phyloP scores from a whole-genome alignment of 2,113 vertebrate species.

The Lutjanus erythropterus region DNA sequence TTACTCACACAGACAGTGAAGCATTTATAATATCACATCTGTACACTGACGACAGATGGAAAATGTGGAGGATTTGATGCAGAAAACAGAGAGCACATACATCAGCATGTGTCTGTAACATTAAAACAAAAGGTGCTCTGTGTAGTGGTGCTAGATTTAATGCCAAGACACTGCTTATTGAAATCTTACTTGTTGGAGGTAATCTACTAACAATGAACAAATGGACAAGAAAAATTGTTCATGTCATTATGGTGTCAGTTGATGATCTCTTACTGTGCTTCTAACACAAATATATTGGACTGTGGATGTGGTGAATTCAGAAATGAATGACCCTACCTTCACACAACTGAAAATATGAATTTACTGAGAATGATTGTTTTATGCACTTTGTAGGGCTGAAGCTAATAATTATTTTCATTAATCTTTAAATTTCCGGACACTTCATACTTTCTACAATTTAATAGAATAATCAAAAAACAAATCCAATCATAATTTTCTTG shows the following conservation, averaged over 20 bases:
- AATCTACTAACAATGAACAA: neutral
- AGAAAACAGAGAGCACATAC: neutral
- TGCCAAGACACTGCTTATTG: neutral
- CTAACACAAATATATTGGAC: neutral
- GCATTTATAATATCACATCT: neutral
- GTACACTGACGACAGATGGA: neutral
- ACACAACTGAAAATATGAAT: neutral
- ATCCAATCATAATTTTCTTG: neutral
- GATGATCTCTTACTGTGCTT: neutral
- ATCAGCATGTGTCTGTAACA: neutral
- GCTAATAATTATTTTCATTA: neutral
- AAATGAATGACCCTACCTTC: neutral
- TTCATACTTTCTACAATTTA: too few species aligned
- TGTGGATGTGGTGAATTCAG: neutral
- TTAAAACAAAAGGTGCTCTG: neutral
- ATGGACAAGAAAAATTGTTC: neutral
- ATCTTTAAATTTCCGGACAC: too few species aligned
- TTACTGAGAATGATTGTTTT: neutral
- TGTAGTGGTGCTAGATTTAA: neutral
- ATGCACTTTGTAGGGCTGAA: neutral
- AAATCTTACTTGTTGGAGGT: neutral
- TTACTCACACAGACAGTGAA: neutral
- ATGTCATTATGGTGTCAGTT: neutral
- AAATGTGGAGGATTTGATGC: neutral
- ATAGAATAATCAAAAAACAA: neutral